Conservation (phyloP, 92 coral and sea anemone species). For the Chrysogorgia sp. region DNA sequence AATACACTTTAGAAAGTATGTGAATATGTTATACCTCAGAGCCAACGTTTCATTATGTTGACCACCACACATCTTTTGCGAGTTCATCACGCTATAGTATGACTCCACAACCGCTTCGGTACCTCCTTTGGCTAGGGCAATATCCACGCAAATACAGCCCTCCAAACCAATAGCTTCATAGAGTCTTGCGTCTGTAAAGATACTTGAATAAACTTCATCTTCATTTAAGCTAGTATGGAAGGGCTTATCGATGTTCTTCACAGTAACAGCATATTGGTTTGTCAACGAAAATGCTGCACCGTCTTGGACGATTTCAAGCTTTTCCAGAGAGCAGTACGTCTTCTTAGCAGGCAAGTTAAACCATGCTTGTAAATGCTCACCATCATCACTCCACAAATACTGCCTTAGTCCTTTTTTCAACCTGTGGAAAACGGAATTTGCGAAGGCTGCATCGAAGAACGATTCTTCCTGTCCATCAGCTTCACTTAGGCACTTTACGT, state of each 20-base stretch:
- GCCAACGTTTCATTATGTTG: conserved; percentile 6
- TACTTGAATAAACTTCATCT: conserved; percentile 6
- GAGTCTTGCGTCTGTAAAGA: conserved; percentile 1
- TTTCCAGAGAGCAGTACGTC: neutral
- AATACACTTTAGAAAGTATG: neutral
- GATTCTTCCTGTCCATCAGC: conserved; percentile 27
- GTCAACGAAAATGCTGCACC: neutral
- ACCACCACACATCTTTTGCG: conserved; percentile 1
- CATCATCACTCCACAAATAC: conserved; percentile 5
- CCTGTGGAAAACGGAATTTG: conserved; percentile 5
- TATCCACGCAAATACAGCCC: too few relatives aligned
- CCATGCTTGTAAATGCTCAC: conserved; percentile 3
- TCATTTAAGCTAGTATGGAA: neutral
- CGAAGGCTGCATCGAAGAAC: conserved; percentile 2
- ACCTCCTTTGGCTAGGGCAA: too few relatives aligned
- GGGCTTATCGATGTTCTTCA: neutral
- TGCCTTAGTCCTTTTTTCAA: conserved; percentile 12
- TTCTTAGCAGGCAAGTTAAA: neutral
- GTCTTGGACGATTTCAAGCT: neutral
- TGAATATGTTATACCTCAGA: neutral
- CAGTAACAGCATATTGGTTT: neutral
- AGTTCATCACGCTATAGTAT: conserved; percentile 3
- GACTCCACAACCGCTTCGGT: too few relatives aligned
- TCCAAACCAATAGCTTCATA: too few relatives aligned
- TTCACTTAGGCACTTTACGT: neutral